These are phyloP conservation scores for Pseudomyrmex cubaensis DNA, from an alignment of 1,140 invertebrate genomes.

Conservation along the genomic window DNA sequence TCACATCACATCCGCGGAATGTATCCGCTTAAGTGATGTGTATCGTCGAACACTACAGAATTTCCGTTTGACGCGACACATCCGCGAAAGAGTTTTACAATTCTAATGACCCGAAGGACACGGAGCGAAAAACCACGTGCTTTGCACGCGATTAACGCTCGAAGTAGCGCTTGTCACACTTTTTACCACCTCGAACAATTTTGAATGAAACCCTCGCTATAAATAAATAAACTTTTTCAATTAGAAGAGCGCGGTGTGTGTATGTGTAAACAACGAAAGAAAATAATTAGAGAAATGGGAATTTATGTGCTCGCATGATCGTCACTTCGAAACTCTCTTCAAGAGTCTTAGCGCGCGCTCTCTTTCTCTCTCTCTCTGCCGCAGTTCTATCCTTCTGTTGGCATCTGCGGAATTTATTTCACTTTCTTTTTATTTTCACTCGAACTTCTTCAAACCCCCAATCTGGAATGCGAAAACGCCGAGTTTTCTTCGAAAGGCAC, in stretches of 20 bases:
- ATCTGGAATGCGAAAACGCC: conserved; percentile 17
- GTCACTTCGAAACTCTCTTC: conserved; percentile 21
- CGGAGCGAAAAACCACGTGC: conserved; percentile 4
- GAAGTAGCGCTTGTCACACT: not conserved
- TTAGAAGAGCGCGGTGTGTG: not conserved
- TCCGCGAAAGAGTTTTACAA: conserved; percentile 25
- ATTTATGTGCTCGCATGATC: conserved; percentile 37
- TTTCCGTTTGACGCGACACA: not conserved
- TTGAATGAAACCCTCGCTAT: too few relatives aligned
- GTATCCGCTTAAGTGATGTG: conserved; percentile 58
- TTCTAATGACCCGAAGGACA: conserved; percentile 10
- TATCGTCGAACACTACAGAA: conserved; percentile 50
- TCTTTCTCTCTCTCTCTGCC: not conserved
- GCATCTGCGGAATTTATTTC: conserved; percentile 34
- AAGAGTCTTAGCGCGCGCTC: not conserved
- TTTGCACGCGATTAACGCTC: not conserved
- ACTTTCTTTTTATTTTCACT: conserved; percentile 9
- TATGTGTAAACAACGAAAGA: conserved; percentile 2
- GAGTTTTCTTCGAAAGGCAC: not conserved
- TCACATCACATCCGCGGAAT: conserved; percentile 42
- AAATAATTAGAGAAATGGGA: not conserved
- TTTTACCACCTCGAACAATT: not conserved
- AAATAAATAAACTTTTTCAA: too few relatives aligned
- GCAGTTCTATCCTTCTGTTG: conserved; percentile 22
- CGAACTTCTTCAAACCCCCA: conserved; percentile 18